Base-by-base conservation (phyloP, 2,797 vertebrate genomes). In the Iguana delicatissima region DNA sequence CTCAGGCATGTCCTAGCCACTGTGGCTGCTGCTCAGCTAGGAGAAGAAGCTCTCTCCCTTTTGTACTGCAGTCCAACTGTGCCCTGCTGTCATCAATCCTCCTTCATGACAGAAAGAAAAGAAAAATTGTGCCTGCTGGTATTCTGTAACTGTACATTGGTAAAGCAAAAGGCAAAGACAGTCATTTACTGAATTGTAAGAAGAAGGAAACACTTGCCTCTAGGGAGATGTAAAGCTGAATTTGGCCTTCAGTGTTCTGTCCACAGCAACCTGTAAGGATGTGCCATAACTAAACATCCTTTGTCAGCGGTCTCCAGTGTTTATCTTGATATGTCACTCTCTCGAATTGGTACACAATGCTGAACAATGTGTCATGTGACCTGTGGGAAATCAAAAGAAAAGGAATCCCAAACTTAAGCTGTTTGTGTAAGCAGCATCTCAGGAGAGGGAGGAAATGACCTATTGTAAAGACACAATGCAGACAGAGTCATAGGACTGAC, bases 341-440 rank as follows among this genome's bases (percentile, higher is more conserved):
- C 4, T 0, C 55, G 84, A 85, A 42, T 4, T 22, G 79, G 20
- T 4, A 91, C 67, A 24, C 77, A 93, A 89, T 90, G 88, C 73
- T 42, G 57, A 59, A 64, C 72, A 88, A 38, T 73, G 86, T 87
- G 91, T 91, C 74, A 16, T 13, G 67, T 0, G 0, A 22, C 67
- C 59, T 80, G 64, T 55, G 81, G 90, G 89, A 93, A 92, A 89
- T 52, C 22, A 72, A 67, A 89, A 92, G 87, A 92, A 88, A 93
- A 87, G 26, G 85, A 89, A 42, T 2, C 57, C 4, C 29, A 14
- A 85, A 0, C 90, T 80, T 92, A 38, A 46, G n/a, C 5, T 74
- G 0, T 4, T 57, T 91, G 42, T 80, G 1, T n/a, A 86, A 90
- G 26, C 32, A 91, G 1, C 5, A 89, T 87, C 46, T 62, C 90